Conservation (phyloP, 2,888 invertebrate genomes). For the Erebia epiphron region DNA sequence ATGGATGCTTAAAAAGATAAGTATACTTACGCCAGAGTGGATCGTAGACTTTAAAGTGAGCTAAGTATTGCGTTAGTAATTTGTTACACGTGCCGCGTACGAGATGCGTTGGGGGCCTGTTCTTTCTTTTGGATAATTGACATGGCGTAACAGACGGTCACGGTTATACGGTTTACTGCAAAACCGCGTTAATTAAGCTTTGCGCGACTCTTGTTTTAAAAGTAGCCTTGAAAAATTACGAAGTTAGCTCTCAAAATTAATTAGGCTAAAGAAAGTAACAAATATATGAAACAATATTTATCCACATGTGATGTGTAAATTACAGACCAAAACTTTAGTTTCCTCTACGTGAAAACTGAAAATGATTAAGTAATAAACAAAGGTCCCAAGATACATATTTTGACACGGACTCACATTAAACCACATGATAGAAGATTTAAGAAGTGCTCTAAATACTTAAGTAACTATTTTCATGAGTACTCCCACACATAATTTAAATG, state of each 20-base stretch:
- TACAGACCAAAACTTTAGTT: no score
- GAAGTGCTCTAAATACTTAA: neutral
- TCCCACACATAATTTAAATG: neutral
- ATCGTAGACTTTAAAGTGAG: constrained; percentile 45
- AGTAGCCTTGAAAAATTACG: no score
- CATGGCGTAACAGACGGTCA: constrained; percentile 40
- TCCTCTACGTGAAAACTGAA: no score
- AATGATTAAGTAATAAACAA: no score
- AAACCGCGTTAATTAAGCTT: neutral
- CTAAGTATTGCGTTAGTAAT: constrained; percentile 42
- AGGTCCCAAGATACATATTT: neutral
- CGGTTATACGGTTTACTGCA: constrained; percentile 20
- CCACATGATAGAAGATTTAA: neutral
- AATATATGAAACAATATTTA: no score
- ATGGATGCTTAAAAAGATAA: constrained; percentile 18
- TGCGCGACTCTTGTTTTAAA: neutral
- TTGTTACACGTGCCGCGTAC: constrained; percentile 41
- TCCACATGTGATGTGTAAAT: no score
- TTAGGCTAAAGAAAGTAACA: no score
- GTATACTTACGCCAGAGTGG: constrained; percentile 42
- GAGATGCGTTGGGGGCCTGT: constrained; percentile 26
- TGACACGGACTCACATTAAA: neutral
- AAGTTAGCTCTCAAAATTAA: no score
- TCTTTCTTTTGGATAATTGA: constrained; percentile 38
- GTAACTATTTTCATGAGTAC: neutral